A percentile compares a stretch with the other conserved stretches of the same genome.
Evolutionary conservation across 37 sponge, comb jelly and placozoan species (phyloP).

Genomic region (Aphrocallistes beatrix): DNA sequence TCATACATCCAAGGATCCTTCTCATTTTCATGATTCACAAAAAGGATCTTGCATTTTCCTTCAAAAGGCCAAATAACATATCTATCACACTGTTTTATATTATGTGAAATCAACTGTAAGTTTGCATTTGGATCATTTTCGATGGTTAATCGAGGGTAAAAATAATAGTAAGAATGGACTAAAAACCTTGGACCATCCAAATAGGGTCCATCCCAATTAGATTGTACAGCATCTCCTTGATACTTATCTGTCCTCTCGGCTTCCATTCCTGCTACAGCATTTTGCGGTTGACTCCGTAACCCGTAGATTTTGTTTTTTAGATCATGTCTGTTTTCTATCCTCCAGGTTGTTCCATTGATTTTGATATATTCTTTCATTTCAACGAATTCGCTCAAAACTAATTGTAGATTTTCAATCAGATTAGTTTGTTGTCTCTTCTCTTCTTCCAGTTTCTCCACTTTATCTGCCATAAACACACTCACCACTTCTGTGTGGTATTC

Average conservation of each 20-base stretch:
- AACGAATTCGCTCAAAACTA: neutral
- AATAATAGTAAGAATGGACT: neutral
- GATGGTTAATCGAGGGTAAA: neutral
- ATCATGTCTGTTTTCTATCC: neutral
- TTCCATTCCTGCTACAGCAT: neutral
- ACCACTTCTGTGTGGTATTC: constrained; percentile 12
- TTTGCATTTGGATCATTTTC: neutral
- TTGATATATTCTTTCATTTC: neutral
- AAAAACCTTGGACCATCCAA: neutral
- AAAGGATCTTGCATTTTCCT: neutral
- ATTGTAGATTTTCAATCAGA: neutral
- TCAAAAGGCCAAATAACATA: neutral
- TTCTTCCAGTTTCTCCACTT: neutral
- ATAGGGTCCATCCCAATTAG: neutral
- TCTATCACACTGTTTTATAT: neutral
- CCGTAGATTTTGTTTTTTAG: neutral
- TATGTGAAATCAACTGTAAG: neutral
- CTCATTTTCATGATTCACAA: neutral
- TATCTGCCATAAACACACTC: constrained; percentile 14
- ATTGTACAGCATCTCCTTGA: neutral
- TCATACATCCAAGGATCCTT: neutral
- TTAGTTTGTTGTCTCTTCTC: neutral
- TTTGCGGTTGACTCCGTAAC: neutral
- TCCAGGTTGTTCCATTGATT: neutral
- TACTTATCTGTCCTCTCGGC: neutral